Base-by-base conservation (phyloP, 1,140 invertebrate genomes). In the Thaumatotibia leucotreta region DNA sequence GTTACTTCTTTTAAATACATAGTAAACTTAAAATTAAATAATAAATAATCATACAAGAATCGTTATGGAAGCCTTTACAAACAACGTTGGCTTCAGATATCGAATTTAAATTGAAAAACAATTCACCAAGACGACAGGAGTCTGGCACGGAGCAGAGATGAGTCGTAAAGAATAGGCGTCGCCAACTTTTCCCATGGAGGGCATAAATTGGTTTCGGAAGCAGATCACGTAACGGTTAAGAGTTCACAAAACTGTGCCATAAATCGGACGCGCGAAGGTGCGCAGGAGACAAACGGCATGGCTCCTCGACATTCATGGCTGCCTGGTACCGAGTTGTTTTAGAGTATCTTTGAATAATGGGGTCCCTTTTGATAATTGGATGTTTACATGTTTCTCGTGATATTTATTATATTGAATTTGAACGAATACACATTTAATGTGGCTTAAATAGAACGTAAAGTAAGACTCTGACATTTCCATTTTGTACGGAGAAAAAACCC, bases 171-270 rank as follows among this genome's bases (percentile, higher is more conserved):
- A 83, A 90, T 88, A 83, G 84, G 83, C 76, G 80, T 70, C 75
- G 66, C 69, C 69, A 88, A 87, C 72, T 87, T 86, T 83, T 83
- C 84, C 84, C 84, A 83, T 80, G 80, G 85, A 90, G 79, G 77
- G 74, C 76, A 89, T 91, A 91, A 91, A 91, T 91, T 88, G 84
- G 86, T 80, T 90, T 86, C 88, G 84, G 86, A 91, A 91, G 86
- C 86, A 87, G 88, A 89, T 91, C 88, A 91, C 88, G 88, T 91
- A 89, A 90, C 83, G 86, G 86, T 87, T 91, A 86, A 87, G 88
- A 90, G 86, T 88, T 90, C 88, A 88, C 86, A 90, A 88, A 89
- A 90, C 86, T 89, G 85, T 83, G 84, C 86, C 72, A 90, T 90
- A 90, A 90, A 90, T 90, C 85, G 84, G 83, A 87, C 81, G 84